Evolutionary conservation across 2,113 vertebrate genomes (phyloP).

Genomic region (Paraplagusia blochii): DNA sequence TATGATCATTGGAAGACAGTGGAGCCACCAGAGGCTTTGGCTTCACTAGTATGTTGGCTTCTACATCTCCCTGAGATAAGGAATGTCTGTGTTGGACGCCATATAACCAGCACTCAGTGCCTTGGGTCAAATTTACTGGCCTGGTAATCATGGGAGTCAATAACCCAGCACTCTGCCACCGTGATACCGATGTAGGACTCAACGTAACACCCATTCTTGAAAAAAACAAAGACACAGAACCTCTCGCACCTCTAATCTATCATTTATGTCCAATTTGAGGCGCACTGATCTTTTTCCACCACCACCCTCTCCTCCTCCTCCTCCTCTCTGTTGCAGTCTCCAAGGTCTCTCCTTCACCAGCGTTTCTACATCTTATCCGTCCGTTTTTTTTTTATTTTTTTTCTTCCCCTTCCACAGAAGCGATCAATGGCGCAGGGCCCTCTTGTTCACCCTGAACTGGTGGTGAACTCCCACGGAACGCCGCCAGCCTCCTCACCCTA

Average conservation of each 20-base stretch:
- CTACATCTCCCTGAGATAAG: constrained; percentile 47
- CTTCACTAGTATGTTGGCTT: constrained; percentile 42
- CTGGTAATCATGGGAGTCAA: constrained; percentile 81
- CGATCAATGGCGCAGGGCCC: constrained; percentile 74
- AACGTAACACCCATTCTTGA: constrained; percentile 58
- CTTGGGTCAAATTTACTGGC: constrained; percentile 81
- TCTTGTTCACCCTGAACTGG: constrained; percentile 72
- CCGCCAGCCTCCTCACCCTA: constrained; percentile 69
- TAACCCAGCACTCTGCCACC: constrained; percentile 71
- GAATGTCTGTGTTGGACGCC: constrained; percentile 18
- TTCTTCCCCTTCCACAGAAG: constrained; percentile 56
- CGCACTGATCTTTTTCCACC: constrained; percentile 53
- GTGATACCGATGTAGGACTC: constrained; percentile 72
- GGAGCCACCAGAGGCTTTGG: constrained; percentile 29
- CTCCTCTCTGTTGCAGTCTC: constrained; percentile 46
- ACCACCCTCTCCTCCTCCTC: constrained; percentile 51
- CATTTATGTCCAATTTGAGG: constrained; percentile 79
- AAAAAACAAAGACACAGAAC: constrained; percentile 64
- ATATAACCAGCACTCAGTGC: constrained; percentile 70
- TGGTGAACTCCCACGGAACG: constrained; percentile 64
- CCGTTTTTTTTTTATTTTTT: constrained; percentile 49
- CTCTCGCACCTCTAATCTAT: constrained; percentile 78
- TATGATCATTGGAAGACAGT: constrained; percentile 22
- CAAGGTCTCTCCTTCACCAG: constrained; percentile 43
- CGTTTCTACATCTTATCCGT: constrained; percentile 54